Evolutionary conservation across 2,113 vertebrate species (phyloP), one percentile per base, ranked within the genome.

Genomic region (Toxotes chatareus): DNA sequence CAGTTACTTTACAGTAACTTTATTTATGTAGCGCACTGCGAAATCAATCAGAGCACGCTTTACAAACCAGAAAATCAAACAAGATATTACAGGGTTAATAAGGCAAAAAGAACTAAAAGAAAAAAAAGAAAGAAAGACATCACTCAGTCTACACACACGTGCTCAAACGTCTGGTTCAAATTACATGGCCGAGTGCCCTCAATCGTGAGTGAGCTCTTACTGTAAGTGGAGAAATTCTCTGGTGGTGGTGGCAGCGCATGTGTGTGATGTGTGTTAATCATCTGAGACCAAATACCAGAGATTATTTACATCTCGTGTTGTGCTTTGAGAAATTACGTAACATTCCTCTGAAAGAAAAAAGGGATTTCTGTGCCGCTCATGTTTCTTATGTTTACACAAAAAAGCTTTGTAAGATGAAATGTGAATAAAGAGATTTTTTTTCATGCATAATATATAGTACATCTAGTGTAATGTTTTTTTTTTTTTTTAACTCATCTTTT

Each of bases 381-480:
- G 21, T 63, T 57, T 34, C 38, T 34, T 21, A 16, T 57, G 47
- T 81, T 83, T 66, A 79, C 17, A 49, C 12, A 10, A 27, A 47
- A 13, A 36, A 1, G 19, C 46, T 82, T n/a, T 46, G 7, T 63
- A 67, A 59, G n/a, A 73, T 79, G 40, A n/a, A 44, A 31, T 82
- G 40, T 74, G 76, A 88, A 91, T 84, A 77, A 86, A 86, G 3
- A n/a, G 3, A 44, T 79, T 23, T 5, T 31, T 47, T 79, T 74
- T 23, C 13, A 72, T 40, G 38, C 7, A 40, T 40, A 40, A 36
- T 36, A 36, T 0, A 36, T 36, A 36, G 7, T 40, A 9, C 38
- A 5, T 40, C 38, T 40, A 6, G 1, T 7, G 38, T 40, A 8
- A 9, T 40, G 8, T 5, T 38, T 38, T 38, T 40, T 27, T 27